Conservation (phyloP, 2,888 invertebrate genomes). For the Phaonia tiefii region DNA sequence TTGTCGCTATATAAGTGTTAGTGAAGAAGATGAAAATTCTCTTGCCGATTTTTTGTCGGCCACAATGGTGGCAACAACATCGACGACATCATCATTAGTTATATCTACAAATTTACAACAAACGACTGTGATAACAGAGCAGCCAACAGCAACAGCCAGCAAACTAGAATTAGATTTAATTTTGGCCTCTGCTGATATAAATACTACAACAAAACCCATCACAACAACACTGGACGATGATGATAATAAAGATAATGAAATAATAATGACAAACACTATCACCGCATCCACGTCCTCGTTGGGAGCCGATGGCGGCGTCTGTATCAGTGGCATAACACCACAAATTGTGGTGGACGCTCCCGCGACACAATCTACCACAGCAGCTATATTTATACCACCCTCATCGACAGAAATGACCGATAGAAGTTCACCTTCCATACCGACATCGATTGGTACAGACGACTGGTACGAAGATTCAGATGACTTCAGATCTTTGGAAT, state of each 20-base stretch:
- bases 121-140: conserved; percentile 80
- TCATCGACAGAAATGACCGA: conserved; percentile 47
- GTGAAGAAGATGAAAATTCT: conserved; percentile 78
- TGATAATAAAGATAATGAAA: conserved; percentile 6
- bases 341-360: conserved; percentile 58
- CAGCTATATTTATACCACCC: conserved; percentile 48
- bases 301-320: conserved; percentile 5
- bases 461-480: conserved; percentile 78
- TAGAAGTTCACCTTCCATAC: conserved; percentile 68
- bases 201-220: conserved; percentile 69
- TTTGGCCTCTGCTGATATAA: conserved; percentile 76
- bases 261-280: conserved; percentile 5
- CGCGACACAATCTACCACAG: conserved; percentile 36
- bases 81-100: conserved; percentile 31
- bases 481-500: conserved; percentile 80
- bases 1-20: conserved; percentile 78
- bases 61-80: conserved; percentile 11
- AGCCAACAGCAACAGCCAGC: conserved; percentile 78
- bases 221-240: neutral
- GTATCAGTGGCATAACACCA: conserved; percentile 25
- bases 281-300: conserved; percentile 2
- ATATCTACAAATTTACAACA: conserved; percentile 70
- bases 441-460: conserved; percentile 71
- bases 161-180: conserved; percentile 76
- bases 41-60: conserved; percentile 3